A percentile compares a stretch with the other conserved stretches of the same genome.
phyloP scores from a whole-genome alignment of 2,113 vertebrate genomes.

The Cynocephalus volans region DNA sequence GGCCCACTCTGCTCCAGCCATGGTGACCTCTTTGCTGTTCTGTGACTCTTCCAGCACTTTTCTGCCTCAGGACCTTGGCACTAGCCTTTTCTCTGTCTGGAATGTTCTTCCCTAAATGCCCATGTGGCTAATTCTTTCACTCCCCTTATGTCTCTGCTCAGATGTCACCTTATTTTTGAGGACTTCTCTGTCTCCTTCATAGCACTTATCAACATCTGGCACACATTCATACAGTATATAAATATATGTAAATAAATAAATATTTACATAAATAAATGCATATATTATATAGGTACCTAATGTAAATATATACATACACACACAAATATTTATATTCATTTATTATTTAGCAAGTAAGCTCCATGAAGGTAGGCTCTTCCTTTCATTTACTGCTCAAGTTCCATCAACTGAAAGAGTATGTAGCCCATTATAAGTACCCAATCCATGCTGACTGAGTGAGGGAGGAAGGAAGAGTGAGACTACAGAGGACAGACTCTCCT shows the following conservation, averaged over 20 bases:
- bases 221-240: neutral
- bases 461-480: neutral
- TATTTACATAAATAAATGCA: neutral
- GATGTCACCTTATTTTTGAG: neutral
- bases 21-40: neutral
- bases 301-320: neutral
- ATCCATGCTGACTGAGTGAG: neutral
- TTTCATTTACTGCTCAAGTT: neutral
- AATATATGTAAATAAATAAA: neutral
- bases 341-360: neutral
- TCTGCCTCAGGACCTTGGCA: neutral
- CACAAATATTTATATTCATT: neutral
- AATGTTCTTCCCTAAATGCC: neutral
- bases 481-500: neutral
- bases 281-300: neutral
- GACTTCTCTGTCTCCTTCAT: neutral
- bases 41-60: neutral
- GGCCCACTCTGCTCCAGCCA: neutral
- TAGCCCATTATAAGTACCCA: neutral
- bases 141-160: neutral
- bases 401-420: neutral
- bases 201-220: neutral
- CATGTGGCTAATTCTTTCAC: neutral
- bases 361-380: neutral
- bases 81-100: neutral